Evolutionary conservation across 2,888 invertebrate species (phyloP).

Genomic region (Petrophora chlorosata): DNA sequence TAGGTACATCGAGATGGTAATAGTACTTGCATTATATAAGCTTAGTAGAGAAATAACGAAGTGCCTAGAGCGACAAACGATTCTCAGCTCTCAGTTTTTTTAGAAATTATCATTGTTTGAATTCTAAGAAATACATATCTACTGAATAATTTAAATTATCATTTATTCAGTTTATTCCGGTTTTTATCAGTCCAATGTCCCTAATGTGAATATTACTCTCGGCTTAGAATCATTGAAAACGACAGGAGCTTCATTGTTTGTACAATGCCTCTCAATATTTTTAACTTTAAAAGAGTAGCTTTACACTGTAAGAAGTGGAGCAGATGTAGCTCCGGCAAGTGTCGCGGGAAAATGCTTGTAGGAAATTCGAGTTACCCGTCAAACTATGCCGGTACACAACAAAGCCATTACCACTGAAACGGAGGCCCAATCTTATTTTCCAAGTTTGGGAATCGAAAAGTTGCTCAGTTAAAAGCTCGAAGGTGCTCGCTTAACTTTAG

Average conservation of each 20-base stretch:
- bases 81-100: too few species aligned
- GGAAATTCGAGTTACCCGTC: constrained; percentile 61
- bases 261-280: not conserved
- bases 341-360: constrained; percentile 58
- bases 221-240: not conserved
- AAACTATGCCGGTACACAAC: constrained; percentile 68
- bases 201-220: not conserved
- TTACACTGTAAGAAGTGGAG: constrained; percentile 45
- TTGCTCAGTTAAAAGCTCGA: constrained; percentile 46
- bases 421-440: constrained; percentile 64
- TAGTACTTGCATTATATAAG: too few species aligned
- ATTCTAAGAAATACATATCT: too few species aligned
- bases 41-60: too few species aligned
- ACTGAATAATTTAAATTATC: too few species aligned
- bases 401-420: constrained; percentile 70
- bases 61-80: too few species aligned
- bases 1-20: too few species aligned
- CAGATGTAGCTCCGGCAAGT: constrained; percentile 55
- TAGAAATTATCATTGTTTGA: too few species aligned
- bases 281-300: constrained; percentile 33
- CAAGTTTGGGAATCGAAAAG: constrained; percentile 61
- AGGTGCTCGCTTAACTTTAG: constrained; percentile 34
- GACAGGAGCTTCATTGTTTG: not conserved
- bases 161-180: too few species aligned
- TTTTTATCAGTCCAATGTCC: too few species aligned